Percentiles rank a stretch among this genome's conserved stretches.
These are phyloP conservation scores for Syrista parreyssii DNA, from an alignment of 2,888 invertebrate species.

Conservation along the genomic window DNA sequence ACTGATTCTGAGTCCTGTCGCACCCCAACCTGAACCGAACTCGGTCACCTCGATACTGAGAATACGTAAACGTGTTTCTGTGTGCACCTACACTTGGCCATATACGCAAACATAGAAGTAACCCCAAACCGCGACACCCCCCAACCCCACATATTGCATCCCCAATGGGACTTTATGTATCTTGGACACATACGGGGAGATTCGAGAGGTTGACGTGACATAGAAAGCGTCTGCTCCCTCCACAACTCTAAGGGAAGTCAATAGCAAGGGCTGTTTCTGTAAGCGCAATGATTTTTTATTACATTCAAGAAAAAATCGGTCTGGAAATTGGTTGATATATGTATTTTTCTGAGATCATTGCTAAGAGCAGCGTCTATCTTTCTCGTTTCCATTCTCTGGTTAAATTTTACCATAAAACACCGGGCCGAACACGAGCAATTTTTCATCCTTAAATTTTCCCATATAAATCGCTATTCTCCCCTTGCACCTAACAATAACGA, in stretches of 20 bases:
- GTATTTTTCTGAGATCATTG: not conserved
- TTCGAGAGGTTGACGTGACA: not conserved
- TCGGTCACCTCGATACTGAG: constrained; percentile 33
- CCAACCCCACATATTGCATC: constrained; percentile 25
- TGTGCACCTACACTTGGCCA: constrained; percentile 16
- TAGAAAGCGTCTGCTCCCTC: not conserved
- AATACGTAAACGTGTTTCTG: constrained; percentile 34
- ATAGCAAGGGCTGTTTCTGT: not conserved
- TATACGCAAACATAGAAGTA: constrained; percentile 27
- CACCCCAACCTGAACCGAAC: constrained; percentile 28
- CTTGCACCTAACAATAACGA: constrained; percentile 5
- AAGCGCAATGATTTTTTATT: not conserved
- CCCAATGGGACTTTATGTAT: constrained; percentile 32
- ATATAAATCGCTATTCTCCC: constrained; percentile 39
- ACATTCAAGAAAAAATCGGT: not conserved
- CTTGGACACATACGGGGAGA: constrained; percentile 29
- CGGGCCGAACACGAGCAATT: constrained; percentile 12
- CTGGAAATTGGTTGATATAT: not conserved
- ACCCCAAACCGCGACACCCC: constrained; percentile 21
- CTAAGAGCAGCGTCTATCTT: not conserved
- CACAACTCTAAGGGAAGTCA: not conserved
- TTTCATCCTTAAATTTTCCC: constrained; percentile 32
- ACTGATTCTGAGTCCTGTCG: constrained; percentile 11
- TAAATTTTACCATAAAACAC: not conserved
- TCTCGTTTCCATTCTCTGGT: not conserved